phyloP scores from a whole-genome alignment of 2,888 invertebrate genomes.

The Subacronicta megacephala region DNA sequence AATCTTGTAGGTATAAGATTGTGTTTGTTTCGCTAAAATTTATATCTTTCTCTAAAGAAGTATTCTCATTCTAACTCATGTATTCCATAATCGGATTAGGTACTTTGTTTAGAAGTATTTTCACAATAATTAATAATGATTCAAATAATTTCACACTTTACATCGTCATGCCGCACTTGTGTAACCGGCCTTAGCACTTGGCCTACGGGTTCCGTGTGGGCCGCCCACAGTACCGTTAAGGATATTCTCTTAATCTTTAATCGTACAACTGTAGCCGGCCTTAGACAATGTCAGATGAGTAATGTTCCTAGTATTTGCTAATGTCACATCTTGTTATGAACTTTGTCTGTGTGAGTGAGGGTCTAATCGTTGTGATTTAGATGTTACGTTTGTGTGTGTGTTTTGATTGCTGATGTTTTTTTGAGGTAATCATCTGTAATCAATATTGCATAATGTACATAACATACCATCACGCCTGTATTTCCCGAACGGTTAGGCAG shows the following conservation, averaged over 20 bases:
- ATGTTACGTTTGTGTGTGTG: conserved; percentile 13
- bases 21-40: too few species aligned
- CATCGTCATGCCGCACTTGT: conserved; percentile 11
- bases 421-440: too few species aligned
- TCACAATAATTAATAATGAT: too few species aligned
- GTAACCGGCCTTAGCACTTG: conserved; percentile 37
- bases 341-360: conserved; percentile 36
- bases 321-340: conserved; percentile 78
- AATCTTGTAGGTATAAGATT: too few species aligned
- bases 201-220: conserved; percentile 71
- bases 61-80: too few species aligned
- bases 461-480: too few species aligned
- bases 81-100: too few species aligned
- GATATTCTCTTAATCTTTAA: conserved; percentile 81
- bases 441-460: too few species aligned
- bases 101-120: too few species aligned
- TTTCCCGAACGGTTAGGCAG: too few species aligned
- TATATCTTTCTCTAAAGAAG: too few species aligned
- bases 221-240: conserved; percentile 80
- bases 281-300: conserved; percentile 83
- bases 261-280: conserved; percentile 78
- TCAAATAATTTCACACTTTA: background rate
- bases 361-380: conserved; percentile 39
- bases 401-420: background rate
- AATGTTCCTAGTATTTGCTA: conserved; percentile 75